These are phyloP conservation scores for Bungarus multicinctus DNA, from an alignment of 2,113 vertebrate species.

Conservation along the genomic window DNA sequence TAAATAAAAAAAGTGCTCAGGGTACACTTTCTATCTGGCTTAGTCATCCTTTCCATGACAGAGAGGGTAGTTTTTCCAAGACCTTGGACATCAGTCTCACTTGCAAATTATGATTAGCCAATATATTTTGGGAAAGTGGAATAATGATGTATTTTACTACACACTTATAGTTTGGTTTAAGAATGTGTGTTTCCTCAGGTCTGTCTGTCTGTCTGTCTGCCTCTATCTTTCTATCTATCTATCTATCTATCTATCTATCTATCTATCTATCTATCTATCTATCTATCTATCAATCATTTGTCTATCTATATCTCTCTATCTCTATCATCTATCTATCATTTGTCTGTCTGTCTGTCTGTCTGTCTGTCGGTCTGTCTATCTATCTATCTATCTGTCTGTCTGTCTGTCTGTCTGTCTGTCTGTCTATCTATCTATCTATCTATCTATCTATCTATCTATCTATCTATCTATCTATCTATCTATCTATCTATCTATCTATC, in stretches of 20 bases:
- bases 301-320: too few relatives aligned
- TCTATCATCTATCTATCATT: too few relatives aligned
- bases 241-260: too few relatives aligned
- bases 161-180: background rate
- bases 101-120: background rate
- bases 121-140: background rate
- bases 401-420: too few relatives aligned
- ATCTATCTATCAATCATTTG: too few relatives aligned
- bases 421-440: too few relatives aligned
- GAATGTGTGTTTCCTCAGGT: background rate
- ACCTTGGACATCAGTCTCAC: background rate
- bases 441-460: too few relatives aligned
- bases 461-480: too few relatives aligned
- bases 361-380: background rate
- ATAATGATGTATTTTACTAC: background rate
- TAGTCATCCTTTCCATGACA: background rate
- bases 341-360: too few relatives aligned
- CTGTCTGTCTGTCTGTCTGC: too few relatives aligned
- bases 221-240: accelerated
- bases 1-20: background rate
- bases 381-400: background rate
- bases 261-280: too few relatives aligned
- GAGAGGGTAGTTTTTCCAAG: background rate
- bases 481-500: too few relatives aligned
- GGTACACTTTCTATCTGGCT: background rate